Percentiles rank a stretch among this genome's conserved stretches.
Evolutionary conservation across 2,113 vertebrate species (phyloP).

Genomic region (Thermophis baileyi): DNA sequence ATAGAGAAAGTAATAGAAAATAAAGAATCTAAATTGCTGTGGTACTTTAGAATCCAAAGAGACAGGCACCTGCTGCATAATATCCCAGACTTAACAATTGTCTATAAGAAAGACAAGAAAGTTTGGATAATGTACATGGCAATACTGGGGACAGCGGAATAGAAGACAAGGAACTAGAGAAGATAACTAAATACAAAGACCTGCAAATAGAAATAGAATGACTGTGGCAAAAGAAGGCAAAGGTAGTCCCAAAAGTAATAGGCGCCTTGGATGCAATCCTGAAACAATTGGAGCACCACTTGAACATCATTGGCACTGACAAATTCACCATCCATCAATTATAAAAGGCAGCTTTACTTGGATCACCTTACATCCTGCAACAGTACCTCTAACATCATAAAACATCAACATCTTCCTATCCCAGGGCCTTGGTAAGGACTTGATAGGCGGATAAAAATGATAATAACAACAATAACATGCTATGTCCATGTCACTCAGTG

Average conservation of each 20-base stretch:
- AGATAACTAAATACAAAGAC: background rate
- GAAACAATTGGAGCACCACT: too few relatives aligned
- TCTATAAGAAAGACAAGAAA: background rate
- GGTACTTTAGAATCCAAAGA: background rate
- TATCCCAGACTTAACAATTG: background rate
- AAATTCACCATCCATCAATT: too few relatives aligned
- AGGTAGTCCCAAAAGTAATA: too few relatives aligned
- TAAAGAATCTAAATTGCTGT: background rate
- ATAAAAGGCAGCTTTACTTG: too few relatives aligned
- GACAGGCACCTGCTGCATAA: background rate
- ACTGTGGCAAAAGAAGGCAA: background rate
- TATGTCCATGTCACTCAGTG: background rate
- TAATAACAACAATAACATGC: background rate
- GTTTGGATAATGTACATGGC: background rate
- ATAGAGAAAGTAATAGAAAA: background rate
- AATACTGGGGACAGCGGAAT: background rate
- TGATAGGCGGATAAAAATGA: too few relatives aligned
- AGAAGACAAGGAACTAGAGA: background rate
- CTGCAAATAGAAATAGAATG: background rate
- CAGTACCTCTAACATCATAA: too few relatives aligned
- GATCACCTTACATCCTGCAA: too few relatives aligned
- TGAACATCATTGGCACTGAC: too few relatives aligned
- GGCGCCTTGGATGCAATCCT: too few relatives aligned
- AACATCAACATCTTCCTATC: too few relatives aligned
- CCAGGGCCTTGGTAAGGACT: too few relatives aligned